Evolutionary conservation across 2,888 invertebrate genomes (phyloP), one percentile per base, ranked within the genome.

Genomic region (Eupeodes luniger): DNA sequence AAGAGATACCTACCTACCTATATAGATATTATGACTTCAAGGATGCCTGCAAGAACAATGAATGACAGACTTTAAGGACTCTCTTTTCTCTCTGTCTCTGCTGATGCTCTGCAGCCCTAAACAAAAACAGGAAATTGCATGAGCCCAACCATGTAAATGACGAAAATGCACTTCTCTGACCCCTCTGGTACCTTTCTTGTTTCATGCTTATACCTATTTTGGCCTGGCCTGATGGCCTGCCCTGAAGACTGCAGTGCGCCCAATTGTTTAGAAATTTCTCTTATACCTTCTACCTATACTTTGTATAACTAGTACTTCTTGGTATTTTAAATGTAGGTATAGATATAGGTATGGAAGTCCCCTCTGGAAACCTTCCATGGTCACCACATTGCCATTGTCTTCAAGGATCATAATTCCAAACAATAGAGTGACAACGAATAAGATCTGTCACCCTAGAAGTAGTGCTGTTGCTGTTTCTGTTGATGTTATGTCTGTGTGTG

Each of bases 371-470:
- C 27, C 59, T 74, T 66, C 81, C 83, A 79, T 89, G 85, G 85
- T 83, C 87, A 89, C 72, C 81, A 64, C 88, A 85, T 62, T 83
- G 81, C 82, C 80, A 89, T 90, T 90, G 90, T 90, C 83, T 90
- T 89, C 89, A 89, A 88, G 90, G 90, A 88, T 89, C 89, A 90
- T 89, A 88, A 89, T 89, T 89, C 81, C 89, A 79, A 89, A 90
- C 89, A 90, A 90, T 90, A 59, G 89, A 88, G 81, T 85, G 88
- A 88, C 88, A 88, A 88, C 85, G 88, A 88, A 88, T 81, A 88
- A 85, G 85, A 88, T 88, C 88, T 88, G 85, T 88, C 88, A 88
- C 74, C 81, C 74, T 74, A 67, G 61, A 75, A 79, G 44, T 40
- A 53, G 78, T 69, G 14, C 62, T 69, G 78, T 69, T 70, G 11